Evolutionary conservation across 2,888 invertebrate genomes (phyloP), one percentile per base, ranked within the genome.

Genomic region (Busseola fusca): DNA sequence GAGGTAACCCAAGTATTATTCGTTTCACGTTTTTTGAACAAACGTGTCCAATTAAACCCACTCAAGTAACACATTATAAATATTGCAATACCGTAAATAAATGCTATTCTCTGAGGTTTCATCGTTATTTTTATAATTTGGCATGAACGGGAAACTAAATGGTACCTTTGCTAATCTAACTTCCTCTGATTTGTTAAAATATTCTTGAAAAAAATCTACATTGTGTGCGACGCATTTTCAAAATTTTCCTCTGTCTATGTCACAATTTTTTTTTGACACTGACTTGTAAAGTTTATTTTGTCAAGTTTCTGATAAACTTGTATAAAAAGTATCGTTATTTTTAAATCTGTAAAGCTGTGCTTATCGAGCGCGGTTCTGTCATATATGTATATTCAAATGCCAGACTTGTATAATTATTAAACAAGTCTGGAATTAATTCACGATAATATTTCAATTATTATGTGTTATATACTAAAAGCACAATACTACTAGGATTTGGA

Each of bases 51-150:
- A 30, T 56, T 45, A 45, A 71, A 62, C 1, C 60, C 56, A 14
- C 37, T 40, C 14, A 72, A 21, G 30, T 66, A 77, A 62, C 57
- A 76, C n/a, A 72, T 14, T 21, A 58, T 45, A 62, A 77, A 77
- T 14, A 77, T n/a, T 30, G n/a, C 45, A 34, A 54, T 30, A 12
- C 54, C 56, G 16, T 18, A 77, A 30, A 4, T n/a, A 52, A 76
- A 76, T 30, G 30, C 52, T 34, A 57, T 0, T 63, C 1, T 52
- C 18, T 65, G 72, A 14, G 56, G 18, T 77, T 77, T 77, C 40
- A 65, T 66, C 3, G 25, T 27, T 58, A 40, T 71, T 48, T 27
- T 34, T 18, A 48, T 65, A 6, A 27, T 64, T 37, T 40, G 9
- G 21, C 14, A 74, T 58, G 18, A 58, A 58, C 21, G 14, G 21